Conservation (phyloP, 2,113 vertebrate species). For the Semnornis frantzii region DNA sequence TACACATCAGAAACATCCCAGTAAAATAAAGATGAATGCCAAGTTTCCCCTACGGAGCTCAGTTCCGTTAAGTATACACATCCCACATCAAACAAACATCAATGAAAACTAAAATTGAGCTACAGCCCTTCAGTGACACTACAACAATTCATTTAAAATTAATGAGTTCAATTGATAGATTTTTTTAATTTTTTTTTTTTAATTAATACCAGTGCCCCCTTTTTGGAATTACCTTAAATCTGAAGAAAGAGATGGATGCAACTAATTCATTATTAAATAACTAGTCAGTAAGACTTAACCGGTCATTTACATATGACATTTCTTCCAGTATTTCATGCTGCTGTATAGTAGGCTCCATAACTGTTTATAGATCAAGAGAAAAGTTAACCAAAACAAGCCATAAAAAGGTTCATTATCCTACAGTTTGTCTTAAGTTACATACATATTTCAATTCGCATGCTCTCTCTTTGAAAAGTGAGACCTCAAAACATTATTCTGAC, state of each 20-base stretch:
- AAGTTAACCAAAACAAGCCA: conserved; percentile 27
- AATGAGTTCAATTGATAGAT: neutral
- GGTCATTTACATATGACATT: neutral
- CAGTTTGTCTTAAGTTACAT: neutral
- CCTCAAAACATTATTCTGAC: neutral
- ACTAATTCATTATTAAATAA: neutral
- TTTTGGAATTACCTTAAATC: neutral
- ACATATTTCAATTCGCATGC: neutral
- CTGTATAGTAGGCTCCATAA: neutral
- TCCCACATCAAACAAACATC: neutral
- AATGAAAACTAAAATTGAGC: neutral
- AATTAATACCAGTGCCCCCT: neutral
- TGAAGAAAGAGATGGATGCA: neutral
- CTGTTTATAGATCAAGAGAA: neutral
- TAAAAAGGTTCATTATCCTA: neutral
- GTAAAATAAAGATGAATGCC: neutral
- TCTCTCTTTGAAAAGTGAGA: conserved; percentile 1
- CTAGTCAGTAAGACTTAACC: neutral
- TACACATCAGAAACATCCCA: neutral
- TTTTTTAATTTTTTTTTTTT: neutral
- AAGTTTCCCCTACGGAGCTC: neutral
- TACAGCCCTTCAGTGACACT: neutral
- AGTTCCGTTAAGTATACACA: neutral
- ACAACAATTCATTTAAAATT: neutral
- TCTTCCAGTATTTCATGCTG: neutral